Percentiles rank a stretch among this genome's conserved stretches.
phyloP scores from a whole-genome alignment of 2,113 vertebrate genomes.

The Plestiodon gilberti region DNA sequence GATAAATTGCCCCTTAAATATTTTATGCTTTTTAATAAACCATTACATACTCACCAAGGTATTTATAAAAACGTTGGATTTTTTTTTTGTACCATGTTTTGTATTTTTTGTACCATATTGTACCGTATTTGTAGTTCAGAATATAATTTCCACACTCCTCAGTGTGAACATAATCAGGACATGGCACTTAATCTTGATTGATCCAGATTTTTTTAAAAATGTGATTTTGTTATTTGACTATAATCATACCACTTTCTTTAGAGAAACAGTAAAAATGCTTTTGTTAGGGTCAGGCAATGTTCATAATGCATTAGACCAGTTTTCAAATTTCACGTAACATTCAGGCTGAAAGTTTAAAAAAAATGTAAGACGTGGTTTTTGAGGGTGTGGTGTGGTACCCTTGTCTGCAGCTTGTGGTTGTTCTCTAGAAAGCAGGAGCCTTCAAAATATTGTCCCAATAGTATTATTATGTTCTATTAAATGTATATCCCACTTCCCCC shows the following conservation, averaged over 20 bases:
- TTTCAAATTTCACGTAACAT: neutral
- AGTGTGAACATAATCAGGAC: neutral
- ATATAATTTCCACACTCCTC: too few species aligned
- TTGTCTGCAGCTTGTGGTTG: neutral
- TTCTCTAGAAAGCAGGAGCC: neutral
- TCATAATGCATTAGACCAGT: neutral
- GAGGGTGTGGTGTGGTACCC: neutral
- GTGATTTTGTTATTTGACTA: neutral
- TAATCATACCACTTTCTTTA: neutral
- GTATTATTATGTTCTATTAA: too few species aligned
- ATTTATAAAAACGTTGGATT: neutral
- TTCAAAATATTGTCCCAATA: neutral
- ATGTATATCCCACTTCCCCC: too few species aligned
- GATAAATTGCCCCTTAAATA: too few species aligned
- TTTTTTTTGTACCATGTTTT: neutral
- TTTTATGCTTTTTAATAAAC: neutral
- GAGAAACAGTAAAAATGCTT: neutral
- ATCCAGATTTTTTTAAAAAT: neutral
- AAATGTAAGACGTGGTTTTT: neutral
- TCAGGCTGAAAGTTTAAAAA: neutral
- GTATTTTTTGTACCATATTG: neutral
- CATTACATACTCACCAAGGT: neutral
- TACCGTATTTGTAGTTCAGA: neutral
- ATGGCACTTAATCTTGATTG: neutral
- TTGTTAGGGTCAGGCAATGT: neutral